Evolutionary conservation across 2,797 vertebrate genomes (phyloP).

Genomic region (Rhinatrema bivittatum): DNA sequence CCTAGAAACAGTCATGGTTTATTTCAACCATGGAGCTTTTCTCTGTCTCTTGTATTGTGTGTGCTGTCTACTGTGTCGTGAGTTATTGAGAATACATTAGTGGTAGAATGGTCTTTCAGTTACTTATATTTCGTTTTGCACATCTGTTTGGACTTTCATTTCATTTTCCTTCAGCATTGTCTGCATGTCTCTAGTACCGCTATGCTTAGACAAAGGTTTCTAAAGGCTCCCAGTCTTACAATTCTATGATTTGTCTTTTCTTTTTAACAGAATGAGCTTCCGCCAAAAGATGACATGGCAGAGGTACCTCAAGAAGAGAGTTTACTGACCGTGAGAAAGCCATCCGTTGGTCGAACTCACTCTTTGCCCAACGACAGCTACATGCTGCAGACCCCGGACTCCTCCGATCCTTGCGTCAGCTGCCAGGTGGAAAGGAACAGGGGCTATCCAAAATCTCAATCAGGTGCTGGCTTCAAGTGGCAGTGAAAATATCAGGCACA

Average conservation of each 20-base stretch:
- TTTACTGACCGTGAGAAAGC: constrained; percentile 79
- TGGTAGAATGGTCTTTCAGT: no score
- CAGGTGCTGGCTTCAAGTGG: constrained; percentile 68
- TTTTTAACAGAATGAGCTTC: constrained; percentile 43
- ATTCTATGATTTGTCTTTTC: background rate
- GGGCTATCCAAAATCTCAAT: constrained; percentile 56
- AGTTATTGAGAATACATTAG: constrained; percentile 3
- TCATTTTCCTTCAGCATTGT: constrained; percentile 5
- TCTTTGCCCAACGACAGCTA: constrained; percentile 96
- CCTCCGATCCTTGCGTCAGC: constrained; percentile 25
- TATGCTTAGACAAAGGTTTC: background rate
- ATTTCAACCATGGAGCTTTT: constrained; percentile 16
- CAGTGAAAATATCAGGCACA: no score
- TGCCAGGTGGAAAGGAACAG: constrained; percentile 34
- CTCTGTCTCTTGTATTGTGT: constrained; percentile 18
- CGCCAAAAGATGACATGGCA: constrained; percentile 4
- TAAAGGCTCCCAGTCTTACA: background rate
- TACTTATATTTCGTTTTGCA: constrained; percentile 39
- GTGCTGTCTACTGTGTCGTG: constrained; percentile 20
- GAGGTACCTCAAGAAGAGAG: constrained; percentile 63
- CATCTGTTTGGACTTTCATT: constrained; percentile 8
- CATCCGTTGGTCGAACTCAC: constrained; percentile 84
- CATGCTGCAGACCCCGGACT: constrained; percentile 70
- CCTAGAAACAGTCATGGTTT: constrained; percentile 53
- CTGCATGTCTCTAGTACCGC: constrained; percentile 45